These are phyloP conservation scores for Amphipoea lucens DNA, from an alignment of 2,888 invertebrate genomes.

Conservation along the genomic window DNA sequence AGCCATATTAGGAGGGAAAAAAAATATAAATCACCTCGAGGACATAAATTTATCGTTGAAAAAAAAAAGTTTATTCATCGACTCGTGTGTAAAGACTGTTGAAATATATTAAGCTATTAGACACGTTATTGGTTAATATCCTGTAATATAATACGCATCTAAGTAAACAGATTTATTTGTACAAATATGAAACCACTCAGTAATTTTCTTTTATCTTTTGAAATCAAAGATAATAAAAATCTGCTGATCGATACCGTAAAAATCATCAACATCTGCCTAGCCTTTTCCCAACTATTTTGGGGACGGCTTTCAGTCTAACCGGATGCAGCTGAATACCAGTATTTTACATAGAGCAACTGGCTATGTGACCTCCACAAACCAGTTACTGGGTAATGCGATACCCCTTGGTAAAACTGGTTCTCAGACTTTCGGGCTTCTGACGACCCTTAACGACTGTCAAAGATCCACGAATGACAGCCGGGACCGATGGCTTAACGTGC, in stretches of 20 bases:
- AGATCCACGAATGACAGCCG: too few species aligned
- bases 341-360: too few species aligned
- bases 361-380: too few species aligned
- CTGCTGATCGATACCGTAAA: background rate
- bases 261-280: background rate
- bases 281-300: too few species aligned
- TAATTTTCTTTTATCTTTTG: background rate
- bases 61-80: conserved; percentile 24
- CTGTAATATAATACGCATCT: background rate
- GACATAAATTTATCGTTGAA: conserved; percentile 29
- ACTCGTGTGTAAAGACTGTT: conserved; percentile 24
- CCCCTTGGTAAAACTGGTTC: too few species aligned
- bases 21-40: conserved; percentile 39
- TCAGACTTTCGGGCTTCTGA: too few species aligned
- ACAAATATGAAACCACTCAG: background rate
- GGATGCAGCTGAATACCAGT: too few species aligned
- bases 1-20: conserved; percentile 45
- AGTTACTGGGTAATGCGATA: too few species aligned
- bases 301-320: too few species aligned
- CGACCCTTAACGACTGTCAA: too few species aligned
- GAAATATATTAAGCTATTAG: conserved; percentile 27
- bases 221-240: background rate
- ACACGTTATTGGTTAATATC: conserved; percentile 16
- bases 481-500: too few species aligned
- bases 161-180: background rate